Base-by-base conservation (phyloP, 2,888 invertebrate genomes). In the Orthonevra nobilis region DNA sequence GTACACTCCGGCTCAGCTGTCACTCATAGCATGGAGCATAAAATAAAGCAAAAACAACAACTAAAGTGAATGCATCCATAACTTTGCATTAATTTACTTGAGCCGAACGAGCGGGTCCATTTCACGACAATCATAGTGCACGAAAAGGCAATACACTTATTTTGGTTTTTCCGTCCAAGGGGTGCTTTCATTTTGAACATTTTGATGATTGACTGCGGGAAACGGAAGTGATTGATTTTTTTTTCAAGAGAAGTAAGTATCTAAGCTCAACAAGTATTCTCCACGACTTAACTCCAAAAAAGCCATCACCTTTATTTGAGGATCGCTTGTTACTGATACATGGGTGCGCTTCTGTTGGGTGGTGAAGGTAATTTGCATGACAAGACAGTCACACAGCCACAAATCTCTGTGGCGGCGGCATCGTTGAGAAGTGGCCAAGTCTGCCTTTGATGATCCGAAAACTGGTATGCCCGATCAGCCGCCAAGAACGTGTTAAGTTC, bases 1-100 rank as follows among this genome's bases (percentile, higher is more conserved):
- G 79, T 77, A 64, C 58, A 63, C 64, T 48, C 70, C 44, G 52
- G 34, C 66, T 79, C 73, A 73, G 79, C 60, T 79, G 79, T 79
- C 79, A 79, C 79, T 79, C 73, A 79, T 61, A 72, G 64, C 44
- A n/a, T 10, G 32, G 9, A 34, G 44, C 12, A 20, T 10, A 63
- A 38, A 40, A 15, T 10, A 63, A 38, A 40, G 42, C 32, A 50
- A 26, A 54, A 48, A 54, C 23, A n/a, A n/a, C 34, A 32, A 23
- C 6, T 26, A 48, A 72, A 32, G 54, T 61, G 66, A 79, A 66
- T 66, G 79, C 42, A 54, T 79, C 66, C 79, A 79, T 79, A 72
- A 79, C 28, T 79, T 72, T 72, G 54, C 79, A 79, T 73, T 72
- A 72, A 79, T 79, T 73, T 48, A 46, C 19, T 4, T 10, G 32